phyloP scores from a whole-genome alignment of 2,888 invertebrate genomes.

The Operophtera brumata region DNA sequence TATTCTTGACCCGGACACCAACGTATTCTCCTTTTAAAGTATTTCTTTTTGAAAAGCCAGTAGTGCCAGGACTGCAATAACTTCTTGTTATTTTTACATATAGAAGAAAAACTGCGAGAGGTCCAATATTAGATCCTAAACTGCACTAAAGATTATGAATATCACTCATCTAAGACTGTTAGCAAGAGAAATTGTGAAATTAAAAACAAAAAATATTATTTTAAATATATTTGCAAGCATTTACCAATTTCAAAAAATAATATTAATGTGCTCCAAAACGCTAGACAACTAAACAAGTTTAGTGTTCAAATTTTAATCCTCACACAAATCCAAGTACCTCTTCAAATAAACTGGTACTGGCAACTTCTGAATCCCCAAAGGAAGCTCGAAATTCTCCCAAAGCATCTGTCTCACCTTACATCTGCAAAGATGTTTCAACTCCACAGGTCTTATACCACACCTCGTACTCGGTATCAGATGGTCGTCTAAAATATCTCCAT shows the following conservation, averaged over 20 bases:
- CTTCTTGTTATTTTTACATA: too few relatives aligned
- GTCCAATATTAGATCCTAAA: too few relatives aligned
- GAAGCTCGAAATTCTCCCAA: constrained; percentile 86
- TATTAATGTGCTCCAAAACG: neutral
- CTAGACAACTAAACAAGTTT: neutral
- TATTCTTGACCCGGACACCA: too few relatives aligned
- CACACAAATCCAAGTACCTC: constrained; percentile 87
- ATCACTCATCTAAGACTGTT: too few relatives aligned
- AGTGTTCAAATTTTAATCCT: constrained; percentile 72
- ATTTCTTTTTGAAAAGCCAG: too few relatives aligned
- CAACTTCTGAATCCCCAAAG: constrained; percentile 85
- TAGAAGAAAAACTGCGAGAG: too few relatives aligned
- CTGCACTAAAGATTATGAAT: too few relatives aligned
- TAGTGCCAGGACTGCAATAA: too few relatives aligned
- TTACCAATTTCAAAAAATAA: neutral
- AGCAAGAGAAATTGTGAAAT: neutral
- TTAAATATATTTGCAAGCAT: too few relatives aligned
- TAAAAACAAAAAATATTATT: too few relatives aligned
- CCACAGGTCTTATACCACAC: constrained; percentile 83
- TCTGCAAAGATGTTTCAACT: constrained; percentile 87
- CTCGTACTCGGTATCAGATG: constrained; percentile 82
- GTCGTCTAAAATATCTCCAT: constrained; percentile 77
- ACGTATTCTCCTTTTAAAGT: too few relatives aligned
- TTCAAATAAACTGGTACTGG: constrained; percentile 84
- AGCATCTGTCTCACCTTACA: constrained; percentile 84